Base-by-base conservation (phyloP, 2,113 vertebrate genomes). In the Motacilla alba region DNA sequence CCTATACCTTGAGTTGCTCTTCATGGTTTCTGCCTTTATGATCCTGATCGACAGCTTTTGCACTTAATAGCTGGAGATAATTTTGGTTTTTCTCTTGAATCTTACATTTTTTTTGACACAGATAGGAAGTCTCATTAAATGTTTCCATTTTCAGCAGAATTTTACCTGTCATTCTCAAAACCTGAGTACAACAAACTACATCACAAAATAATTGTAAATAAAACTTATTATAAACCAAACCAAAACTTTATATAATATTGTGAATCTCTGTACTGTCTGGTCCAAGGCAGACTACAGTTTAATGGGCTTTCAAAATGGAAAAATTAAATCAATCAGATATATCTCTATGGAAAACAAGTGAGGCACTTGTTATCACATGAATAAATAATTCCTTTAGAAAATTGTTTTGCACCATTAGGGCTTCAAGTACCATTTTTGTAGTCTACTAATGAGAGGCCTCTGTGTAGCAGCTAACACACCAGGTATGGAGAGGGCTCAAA, bases 351-450 rank as follows among this genome's bases (percentile, higher is more conserved):
- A 49, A 93, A 96, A 90, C 46, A 74, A 90, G 70, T 62, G 37
- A 86, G 33, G 8, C n/a, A 60, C 21, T 83, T 82, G 49, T 95
- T 68, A 83, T 31, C 1, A 3, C 26, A 41, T 46, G 67, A 89
- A 89, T 85, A 78, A 85, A 69, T 82, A 83, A 16, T 77, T 90
- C 72, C 33, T 82, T 94, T 95, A 59, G 26, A 92, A 75, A 70
- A 76, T 28, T 77, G 74, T 89, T 97, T 96, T 83, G 77, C n/a
- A 67, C 52, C 14, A 59, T 64, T 84, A 66, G 90, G 62, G 68
- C 52, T 93, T 92, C 75, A 63, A 95, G 56, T 67, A 70, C 30
- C 52, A 67, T 92, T 96, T 96, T 73, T 76, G 58, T 69, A 83
- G 69, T 23, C 63, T 78, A 11, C 44, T 93, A 92, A 84, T 67